phyloP scores from a whole-genome alignment of 2,113 vertebrate genomes.

The Etheostoma cragini region DNA sequence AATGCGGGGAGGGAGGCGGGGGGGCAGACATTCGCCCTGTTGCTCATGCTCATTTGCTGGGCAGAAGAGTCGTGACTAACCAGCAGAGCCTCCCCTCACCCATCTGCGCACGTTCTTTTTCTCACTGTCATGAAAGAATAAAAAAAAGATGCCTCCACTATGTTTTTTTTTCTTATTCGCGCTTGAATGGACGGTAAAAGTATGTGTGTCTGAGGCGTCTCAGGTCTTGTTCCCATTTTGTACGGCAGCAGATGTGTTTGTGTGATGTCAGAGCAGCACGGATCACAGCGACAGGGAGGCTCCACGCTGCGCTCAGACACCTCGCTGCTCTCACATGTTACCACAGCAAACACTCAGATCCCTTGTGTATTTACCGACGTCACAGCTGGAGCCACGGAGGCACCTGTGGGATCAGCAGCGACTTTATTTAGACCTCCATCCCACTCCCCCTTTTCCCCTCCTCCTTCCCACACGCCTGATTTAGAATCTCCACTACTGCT shows the following conservation, averaged over 20 bases:
- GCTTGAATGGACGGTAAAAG: background rate
- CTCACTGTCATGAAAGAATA: slow-evolving; percentile 34
- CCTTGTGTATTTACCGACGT: slow-evolving; percentile 62
- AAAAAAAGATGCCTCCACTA: background rate
- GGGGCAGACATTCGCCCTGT: slow-evolving; percentile 63
- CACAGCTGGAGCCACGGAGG: slow-evolving; percentile 69
- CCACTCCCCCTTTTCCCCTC: background rate
- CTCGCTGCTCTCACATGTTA: slow-evolving; percentile 59
- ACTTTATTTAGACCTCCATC: slow-evolving; percentile 68
- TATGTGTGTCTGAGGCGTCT: background rate
- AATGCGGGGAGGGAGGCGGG: slow-evolving; percentile 26
- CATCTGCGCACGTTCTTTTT: slow-evolving; percentile 44
- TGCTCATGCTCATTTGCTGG: slow-evolving; percentile 75
- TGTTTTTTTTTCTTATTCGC: background rate
- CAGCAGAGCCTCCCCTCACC: slow-evolving; percentile 40
- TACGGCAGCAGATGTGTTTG: slow-evolving; percentile 21
- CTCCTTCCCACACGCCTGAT: background rate
- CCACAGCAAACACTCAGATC: slow-evolving; percentile 72
- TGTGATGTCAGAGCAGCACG: slow-evolving; percentile 60
- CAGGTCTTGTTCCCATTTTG: slow-evolving; percentile 18
- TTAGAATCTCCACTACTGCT: slow-evolving; percentile 43
- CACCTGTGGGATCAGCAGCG: slow-evolving; percentile 66
- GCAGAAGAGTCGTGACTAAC: slow-evolving; percentile 81
- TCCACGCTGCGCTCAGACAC: slow-evolving; percentile 44
- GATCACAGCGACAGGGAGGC: slow-evolving; percentile 55